Percentiles rank a stretch among this genome's conserved stretches.
Conservation (phyloP, 2,888 invertebrate genomes). For the Xestia ashworthii region DNA sequence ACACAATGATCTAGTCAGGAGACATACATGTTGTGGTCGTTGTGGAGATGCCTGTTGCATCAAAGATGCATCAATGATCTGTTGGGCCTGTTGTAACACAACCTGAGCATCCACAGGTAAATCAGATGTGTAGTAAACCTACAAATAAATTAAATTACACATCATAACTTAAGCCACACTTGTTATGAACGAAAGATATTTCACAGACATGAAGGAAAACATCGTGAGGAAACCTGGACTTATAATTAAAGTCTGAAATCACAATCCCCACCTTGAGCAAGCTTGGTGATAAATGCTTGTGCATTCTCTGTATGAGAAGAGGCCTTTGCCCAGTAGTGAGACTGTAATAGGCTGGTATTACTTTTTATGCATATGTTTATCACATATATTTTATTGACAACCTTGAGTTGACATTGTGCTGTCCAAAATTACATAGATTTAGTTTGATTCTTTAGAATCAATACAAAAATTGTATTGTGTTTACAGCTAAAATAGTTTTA, state of each 20-base stretch:
- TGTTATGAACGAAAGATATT: slow-evolving; percentile 44
- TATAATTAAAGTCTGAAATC: neutral
- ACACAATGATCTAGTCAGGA: slow-evolving; percentile 75
- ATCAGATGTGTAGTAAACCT: slow-evolving; percentile 91
- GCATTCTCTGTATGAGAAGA: neutral
- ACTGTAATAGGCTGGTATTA: neutral
- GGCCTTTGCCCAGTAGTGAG: neutral
- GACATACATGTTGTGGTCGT: slow-evolving; percentile 90
- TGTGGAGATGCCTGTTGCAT: slow-evolving; percentile 89
- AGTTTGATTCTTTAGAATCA: slow-evolving; percentile 4
- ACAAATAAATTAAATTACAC: slow-evolving; percentile 88
- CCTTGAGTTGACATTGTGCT: slow-evolving; percentile 9
- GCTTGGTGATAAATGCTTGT: neutral
- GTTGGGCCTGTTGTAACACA: slow-evolving; percentile 90
- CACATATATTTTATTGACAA: slow-evolving; percentile 28
- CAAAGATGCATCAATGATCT: slow-evolving; percentile 90
- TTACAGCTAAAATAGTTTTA: slow-evolving; percentile 11
- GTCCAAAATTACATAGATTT: slow-evolving; percentile 6
- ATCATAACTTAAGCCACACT: slow-evolving; percentile 65
- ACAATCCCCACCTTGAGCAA: neutral
- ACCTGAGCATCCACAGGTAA: slow-evolving; percentile 90
- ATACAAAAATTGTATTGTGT: neutral
- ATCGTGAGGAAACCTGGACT: neutral
- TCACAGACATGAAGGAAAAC: neutral
- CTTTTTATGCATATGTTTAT: slow-evolving; percentile 16